Conservation (phyloP, 2,888 invertebrate species). For the Cenopis cana region DNA sequence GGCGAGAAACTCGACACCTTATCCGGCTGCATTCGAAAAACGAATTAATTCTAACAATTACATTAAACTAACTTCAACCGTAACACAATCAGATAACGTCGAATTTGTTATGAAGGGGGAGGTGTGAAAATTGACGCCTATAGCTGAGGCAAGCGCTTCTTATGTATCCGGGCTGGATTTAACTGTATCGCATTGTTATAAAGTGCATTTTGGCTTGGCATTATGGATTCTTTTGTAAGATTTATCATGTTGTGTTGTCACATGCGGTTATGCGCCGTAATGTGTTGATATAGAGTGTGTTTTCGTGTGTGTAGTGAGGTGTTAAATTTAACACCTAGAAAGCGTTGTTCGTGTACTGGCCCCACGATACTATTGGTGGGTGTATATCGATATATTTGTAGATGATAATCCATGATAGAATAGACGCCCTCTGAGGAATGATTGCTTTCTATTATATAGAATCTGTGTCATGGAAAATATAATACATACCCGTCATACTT, state of each 20-base stretch:
- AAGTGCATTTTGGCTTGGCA: slow-evolving; percentile 50
- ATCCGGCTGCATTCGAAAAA: slow-evolving; percentile 53
- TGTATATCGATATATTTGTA: slow-evolving; percentile 49
- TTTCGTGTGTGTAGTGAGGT: slow-evolving; percentile 57
- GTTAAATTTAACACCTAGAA: slow-evolving; percentile 80
- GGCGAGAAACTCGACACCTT: slow-evolving; percentile 83
- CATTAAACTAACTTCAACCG: slow-evolving; percentile 47
- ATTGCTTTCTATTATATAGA: slow-evolving; percentile 1
- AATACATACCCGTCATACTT: neutral
- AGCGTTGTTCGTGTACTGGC: slow-evolving; percentile 62
- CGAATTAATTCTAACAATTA: slow-evolving; percentile 50
- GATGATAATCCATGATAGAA: slow-evolving; percentile 43
- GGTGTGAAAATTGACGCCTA: slow-evolving; percentile 84
- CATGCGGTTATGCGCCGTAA: slow-evolving; percentile 47
- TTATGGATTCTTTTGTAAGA: slow-evolving; percentile 39
- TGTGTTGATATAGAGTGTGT: slow-evolving; percentile 40
- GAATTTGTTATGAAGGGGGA: slow-evolving; percentile 50
- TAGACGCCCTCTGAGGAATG: slow-evolving; percentile 11
- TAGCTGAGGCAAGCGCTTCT: slow-evolving; percentile 54
- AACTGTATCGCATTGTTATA: slow-evolving; percentile 36
- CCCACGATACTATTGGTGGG: slow-evolving; percentile 69
- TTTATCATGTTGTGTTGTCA: slow-evolving; percentile 51
- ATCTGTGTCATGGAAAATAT: neutral
- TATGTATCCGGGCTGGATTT: slow-evolving; percentile 46
- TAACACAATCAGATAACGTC: slow-evolving; percentile 42